Evolutionary conservation across 23 tunicate species (phyloP).

Genomic region (Trididemnum miniatum): DNA sequence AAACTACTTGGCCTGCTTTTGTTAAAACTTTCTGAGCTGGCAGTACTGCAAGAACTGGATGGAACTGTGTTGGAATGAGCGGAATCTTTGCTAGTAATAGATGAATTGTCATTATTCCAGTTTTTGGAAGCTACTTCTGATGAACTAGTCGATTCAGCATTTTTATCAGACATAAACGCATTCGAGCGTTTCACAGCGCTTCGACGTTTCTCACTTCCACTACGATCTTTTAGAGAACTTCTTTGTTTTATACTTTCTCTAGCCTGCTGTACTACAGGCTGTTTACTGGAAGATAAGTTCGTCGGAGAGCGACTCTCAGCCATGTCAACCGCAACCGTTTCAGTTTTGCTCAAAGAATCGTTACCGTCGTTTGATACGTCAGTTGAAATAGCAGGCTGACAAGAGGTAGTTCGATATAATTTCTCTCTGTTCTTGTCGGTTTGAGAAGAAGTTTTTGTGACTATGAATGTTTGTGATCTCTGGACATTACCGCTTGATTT

Average conservation of each 20-base stretch:
- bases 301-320: neutral
- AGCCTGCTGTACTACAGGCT: neutral
- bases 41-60: conserved; percentile 12
- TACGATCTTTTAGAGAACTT: neutral
- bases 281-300: too few species aligned
- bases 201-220: neutral
- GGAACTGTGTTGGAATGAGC: neutral
- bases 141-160: neutral
- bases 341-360: neutral
- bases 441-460: neutral
- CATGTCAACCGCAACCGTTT: neutral
- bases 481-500: neutral
- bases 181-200: neutral
- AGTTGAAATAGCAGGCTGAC: neutral
- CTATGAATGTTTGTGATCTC: neutral
- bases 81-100: conserved; percentile 6
- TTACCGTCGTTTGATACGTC: neutral
- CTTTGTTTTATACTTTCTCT: neutral
- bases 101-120: neutral
- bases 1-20: neutral
- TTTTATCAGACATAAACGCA: neutral
- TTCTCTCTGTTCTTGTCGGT: neutral
- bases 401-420: neutral
- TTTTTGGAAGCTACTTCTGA: neutral
- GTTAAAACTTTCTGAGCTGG: neutral